These are phyloP conservation scores for Drosophila basisetae DNA, from an alignment of 2,888 invertebrate species.

Conservation along the genomic window DNA sequence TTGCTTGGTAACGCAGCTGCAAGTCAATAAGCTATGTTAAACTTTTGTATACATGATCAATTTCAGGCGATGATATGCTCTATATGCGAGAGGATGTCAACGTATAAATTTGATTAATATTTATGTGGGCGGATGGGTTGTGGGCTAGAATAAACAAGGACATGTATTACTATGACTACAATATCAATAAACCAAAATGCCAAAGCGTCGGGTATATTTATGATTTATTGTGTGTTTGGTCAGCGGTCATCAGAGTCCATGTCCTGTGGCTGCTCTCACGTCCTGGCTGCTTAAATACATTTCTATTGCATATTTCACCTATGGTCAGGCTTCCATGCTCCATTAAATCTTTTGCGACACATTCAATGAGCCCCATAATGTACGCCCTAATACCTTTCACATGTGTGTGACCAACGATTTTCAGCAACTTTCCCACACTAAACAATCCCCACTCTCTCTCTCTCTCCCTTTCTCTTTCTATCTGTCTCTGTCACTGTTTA, in stretches of 20 bases:
- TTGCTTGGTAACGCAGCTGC: slow-evolving; percentile 36
- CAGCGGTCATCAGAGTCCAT: slow-evolving; percentile 49
- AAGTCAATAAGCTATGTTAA: slow-evolving; percentile 72
- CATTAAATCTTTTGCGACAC: slow-evolving; percentile 82
- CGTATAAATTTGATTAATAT: slow-evolving; percentile 76
- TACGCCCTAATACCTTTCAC: slow-evolving; percentile 73
- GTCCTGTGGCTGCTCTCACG: slow-evolving; percentile 14
- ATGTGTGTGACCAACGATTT: slow-evolving; percentile 16
- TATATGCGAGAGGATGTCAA: slow-evolving; percentile 18
- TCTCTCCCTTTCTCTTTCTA: slow-evolving; percentile 2
- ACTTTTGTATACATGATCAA: slow-evolving; percentile 68
- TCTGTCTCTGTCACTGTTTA: background rate
- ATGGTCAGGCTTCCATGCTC: slow-evolving; percentile 64
- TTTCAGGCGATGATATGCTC: slow-evolving; percentile 32
- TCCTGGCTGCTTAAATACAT: slow-evolving; percentile 51
- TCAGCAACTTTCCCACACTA: background rate
- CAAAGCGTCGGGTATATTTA: slow-evolving; percentile 47
- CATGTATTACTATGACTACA: slow-evolving; percentile 67
- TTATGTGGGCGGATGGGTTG: slow-evolving; percentile 46
- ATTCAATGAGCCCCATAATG: slow-evolving; percentile 79
- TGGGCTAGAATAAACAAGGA: slow-evolving; percentile 54
- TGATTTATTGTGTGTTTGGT: slow-evolving; percentile 74
- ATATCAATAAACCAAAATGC: slow-evolving; percentile 78
- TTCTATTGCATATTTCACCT: slow-evolving; percentile 71
- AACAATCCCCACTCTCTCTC: slow-evolving; percentile 1